These are phyloP conservation scores for Halichondria panicea DNA, from an alignment of 37 sponge, comb jelly and placozoan genomes.

Conservation along the genomic window DNA sequence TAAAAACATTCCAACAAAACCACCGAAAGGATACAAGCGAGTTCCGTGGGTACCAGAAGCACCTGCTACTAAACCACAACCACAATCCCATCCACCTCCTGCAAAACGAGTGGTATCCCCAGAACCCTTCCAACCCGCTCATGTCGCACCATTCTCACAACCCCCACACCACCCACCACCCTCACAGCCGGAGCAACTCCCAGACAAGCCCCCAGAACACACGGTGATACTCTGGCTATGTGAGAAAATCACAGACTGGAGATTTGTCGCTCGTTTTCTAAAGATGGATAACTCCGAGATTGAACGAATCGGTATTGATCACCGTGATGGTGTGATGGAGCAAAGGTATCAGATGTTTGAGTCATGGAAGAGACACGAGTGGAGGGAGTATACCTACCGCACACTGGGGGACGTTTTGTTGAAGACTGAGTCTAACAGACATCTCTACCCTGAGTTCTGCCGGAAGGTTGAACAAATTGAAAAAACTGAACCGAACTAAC, in stretches of 20 bases:
- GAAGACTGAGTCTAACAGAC: slow-evolving; percentile 28
- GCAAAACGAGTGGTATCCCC: no score
- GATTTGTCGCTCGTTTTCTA: slow-evolving; percentile 49
- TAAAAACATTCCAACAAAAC: no score
- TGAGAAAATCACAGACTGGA: slow-evolving; percentile 37
- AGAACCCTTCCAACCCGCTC: not conserved
- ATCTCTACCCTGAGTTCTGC: slow-evolving; percentile 18
- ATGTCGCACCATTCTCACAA: not conserved
- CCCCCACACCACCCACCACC: not conserved
- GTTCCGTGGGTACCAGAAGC: no score
- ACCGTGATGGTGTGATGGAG: slow-evolving; percentile 6
- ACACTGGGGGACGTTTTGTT: slow-evolving; percentile 26
- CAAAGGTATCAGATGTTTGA: slow-evolving; percentile 55
- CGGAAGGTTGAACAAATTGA: not conserved
- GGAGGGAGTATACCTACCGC: slow-evolving; percentile 7
- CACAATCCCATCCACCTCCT: no score
- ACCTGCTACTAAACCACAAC: no score
- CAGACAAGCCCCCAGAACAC: not conserved
- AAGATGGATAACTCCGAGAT: slow-evolving; percentile 20
- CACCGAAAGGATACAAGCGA: no score
- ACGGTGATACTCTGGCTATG: slow-evolving; percentile 34
- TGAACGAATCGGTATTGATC: slow-evolving; percentile 9
- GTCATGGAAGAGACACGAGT: not conserved
- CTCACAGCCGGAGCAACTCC: slow-evolving; percentile 8
- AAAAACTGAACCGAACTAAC: no score